Conservation (phyloP, 2,888 invertebrate genomes). For the Seira ritae region DNA sequence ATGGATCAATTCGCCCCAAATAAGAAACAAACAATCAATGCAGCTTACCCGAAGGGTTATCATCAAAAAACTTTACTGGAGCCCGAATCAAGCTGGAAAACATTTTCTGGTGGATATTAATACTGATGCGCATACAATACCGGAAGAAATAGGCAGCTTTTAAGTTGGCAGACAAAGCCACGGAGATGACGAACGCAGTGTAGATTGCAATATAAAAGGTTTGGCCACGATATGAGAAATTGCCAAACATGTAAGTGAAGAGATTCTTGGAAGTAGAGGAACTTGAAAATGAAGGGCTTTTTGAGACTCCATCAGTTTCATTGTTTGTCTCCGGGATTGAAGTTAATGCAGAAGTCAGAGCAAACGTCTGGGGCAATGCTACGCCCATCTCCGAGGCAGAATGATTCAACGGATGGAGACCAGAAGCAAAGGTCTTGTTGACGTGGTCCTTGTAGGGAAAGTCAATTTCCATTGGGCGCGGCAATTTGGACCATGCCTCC, state of each 20-base stretch:
- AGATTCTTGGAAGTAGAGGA: constrained; percentile 10
- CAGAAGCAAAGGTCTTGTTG: background rate
- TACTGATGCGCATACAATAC: constrained; percentile 76
- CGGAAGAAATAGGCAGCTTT: constrained; percentile 74
- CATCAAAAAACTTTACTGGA: constrained; percentile 74
- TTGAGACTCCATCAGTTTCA: background rate
- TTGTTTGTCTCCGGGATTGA: background rate
- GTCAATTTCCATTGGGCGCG: background rate
- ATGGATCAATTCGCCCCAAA: background rate
- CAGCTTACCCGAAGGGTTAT: constrained; percentile 69
- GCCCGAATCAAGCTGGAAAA: constrained; percentile 76
- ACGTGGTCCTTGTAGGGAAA: background rate
- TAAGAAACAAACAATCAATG: background rate
- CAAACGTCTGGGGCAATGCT: background rate
- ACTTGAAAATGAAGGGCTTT: background rate
- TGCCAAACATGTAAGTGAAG: constrained; percentile 25
- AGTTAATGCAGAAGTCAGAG: background rate
- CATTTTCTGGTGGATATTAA: constrained; percentile 77
- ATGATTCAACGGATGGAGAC: background rate
- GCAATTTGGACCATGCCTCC: constrained; percentile 21
- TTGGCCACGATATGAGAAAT: constrained; percentile 41
- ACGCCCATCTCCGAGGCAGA: background rate
- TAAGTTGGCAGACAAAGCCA: constrained; percentile 51
- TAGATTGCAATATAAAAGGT: constrained; percentile 75
- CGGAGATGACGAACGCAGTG: constrained; percentile 74